phyloP scores from a whole-genome alignment of 2,888 invertebrate species.

The Arrhopalites spinosus region DNA sequence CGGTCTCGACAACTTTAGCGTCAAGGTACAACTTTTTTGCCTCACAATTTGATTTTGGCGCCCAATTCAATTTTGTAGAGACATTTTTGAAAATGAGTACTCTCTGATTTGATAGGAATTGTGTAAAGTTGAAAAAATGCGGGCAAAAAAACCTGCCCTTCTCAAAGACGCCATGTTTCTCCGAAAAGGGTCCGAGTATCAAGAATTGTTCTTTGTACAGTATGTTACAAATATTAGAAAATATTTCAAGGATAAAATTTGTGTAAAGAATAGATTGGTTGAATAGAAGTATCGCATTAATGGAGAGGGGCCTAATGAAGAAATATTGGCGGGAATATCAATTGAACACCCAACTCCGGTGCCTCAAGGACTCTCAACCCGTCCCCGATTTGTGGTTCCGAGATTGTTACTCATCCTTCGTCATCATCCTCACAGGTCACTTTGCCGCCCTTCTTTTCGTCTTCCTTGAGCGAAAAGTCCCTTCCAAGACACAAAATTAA shows the following conservation, averaged over 20 bases:
- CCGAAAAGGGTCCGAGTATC: constrained; percentile 20
- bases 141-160: background rate
- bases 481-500: no score
- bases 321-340: background rate
- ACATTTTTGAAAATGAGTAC: no score
- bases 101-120: background rate
- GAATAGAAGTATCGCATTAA: constrained; percentile 7
- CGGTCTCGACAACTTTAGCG: background rate
- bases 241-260: background rate
- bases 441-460: background rate
- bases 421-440: background rate
- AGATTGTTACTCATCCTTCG: constrained; percentile 25
- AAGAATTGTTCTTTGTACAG: constrained; percentile 15
- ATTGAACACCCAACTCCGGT: constrained; percentile 3
- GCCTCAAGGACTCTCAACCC: background rate
- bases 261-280: background rate
- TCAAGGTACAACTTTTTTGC: background rate
- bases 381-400: background rate
- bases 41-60: no score
- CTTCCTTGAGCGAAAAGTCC: background rate
- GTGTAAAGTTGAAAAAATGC: background rate
- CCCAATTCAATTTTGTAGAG: no score
- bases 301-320: constrained; percentile 14
- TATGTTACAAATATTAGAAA: no score
- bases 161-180: constrained; percentile 34